These are phyloP conservation scores for Pseudocheirus occidentalis DNA, from an alignment of 2,797 vertebrate species.

Conservation along the genomic window DNA sequence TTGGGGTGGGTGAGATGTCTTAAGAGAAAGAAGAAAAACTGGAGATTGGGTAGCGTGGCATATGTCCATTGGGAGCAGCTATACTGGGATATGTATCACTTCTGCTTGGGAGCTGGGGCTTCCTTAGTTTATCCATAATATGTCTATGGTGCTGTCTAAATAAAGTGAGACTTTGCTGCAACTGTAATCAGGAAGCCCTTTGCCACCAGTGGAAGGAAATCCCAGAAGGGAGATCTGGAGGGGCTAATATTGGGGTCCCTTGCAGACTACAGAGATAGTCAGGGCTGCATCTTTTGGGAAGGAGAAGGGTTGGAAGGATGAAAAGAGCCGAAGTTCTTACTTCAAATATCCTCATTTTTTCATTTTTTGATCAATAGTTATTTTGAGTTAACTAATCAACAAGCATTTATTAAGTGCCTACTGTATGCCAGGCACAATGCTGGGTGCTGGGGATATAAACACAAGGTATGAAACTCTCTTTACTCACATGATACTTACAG, in stretches of 20 bases:
- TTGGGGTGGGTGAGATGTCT: neutral
- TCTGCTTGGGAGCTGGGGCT: neutral
- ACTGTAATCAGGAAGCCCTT: neutral
- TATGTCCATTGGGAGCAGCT: neutral
- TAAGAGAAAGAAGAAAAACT: neutral
- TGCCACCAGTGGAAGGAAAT: neutral
- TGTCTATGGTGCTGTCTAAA: neutral
- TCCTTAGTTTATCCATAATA: neutral
- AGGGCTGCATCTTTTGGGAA: neutral
- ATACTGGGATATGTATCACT: neutral
- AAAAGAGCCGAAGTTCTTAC: neutral
- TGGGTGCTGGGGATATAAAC: neutral
- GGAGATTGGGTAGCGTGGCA: neutral
- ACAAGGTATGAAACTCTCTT: neutral
- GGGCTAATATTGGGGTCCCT: neutral
- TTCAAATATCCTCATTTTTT: neutral
- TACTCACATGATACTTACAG: neutral
- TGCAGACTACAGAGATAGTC: too few species aligned
- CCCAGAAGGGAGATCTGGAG: neutral
- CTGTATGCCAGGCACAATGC: neutral
- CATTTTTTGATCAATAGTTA: neutral
- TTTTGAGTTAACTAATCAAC: neutral
- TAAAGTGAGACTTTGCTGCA: neutral
- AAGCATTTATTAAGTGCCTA: neutral
- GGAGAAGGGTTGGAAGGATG: neutral